Evolutionary conservation across 2,888 invertebrate genomes (phyloP).

Genomic region (Latheticus oryzae): DNA sequence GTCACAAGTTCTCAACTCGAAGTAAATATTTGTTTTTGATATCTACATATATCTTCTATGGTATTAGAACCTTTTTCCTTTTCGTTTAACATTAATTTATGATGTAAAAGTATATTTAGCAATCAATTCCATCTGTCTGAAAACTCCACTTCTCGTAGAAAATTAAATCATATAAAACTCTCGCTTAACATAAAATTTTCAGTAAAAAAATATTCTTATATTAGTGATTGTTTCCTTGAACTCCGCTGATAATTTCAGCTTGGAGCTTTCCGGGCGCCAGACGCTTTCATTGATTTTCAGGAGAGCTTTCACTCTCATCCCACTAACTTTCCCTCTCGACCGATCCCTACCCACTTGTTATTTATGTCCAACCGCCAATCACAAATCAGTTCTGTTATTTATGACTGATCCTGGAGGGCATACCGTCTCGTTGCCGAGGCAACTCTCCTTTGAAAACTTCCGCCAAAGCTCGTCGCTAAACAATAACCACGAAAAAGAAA

Average conservation of each 20-base stretch:
- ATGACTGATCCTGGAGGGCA: conserved; percentile 37
- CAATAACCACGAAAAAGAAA: conserved; percentile 1
- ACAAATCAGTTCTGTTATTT: conserved; percentile 42
- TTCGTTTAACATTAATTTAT: background rate
- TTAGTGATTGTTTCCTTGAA: conserved; percentile 49
- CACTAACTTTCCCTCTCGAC: conserved; percentile 41
- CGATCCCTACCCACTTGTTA: conserved; percentile 36
- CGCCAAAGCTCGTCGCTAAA: conserved; percentile 31
- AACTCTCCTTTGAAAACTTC: conserved; percentile 31
- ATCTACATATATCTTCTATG: conserved; percentile 28
- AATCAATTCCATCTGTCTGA: background rate
- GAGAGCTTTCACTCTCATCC: conserved; percentile 42
- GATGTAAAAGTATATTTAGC: background rate
- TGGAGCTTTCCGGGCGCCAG: conserved; percentile 44
- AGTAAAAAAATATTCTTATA: too few species aligned
- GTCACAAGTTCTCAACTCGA: conserved; percentile 18
- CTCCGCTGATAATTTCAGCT: conserved; percentile 40
- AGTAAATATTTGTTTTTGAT: conserved; percentile 41
- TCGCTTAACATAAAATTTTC: too few species aligned
- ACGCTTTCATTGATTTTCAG: conserved; percentile 44
- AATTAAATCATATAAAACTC: too few species aligned
- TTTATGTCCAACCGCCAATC: conserved; percentile 43
- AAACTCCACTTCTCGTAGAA: too few species aligned
- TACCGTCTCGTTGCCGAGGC: conserved; percentile 38
- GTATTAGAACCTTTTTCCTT: conserved; percentile 22